Evolutionary conservation across 2,797 vertebrate species (phyloP).

Genomic region (Tiaroga cobitis): DNA sequence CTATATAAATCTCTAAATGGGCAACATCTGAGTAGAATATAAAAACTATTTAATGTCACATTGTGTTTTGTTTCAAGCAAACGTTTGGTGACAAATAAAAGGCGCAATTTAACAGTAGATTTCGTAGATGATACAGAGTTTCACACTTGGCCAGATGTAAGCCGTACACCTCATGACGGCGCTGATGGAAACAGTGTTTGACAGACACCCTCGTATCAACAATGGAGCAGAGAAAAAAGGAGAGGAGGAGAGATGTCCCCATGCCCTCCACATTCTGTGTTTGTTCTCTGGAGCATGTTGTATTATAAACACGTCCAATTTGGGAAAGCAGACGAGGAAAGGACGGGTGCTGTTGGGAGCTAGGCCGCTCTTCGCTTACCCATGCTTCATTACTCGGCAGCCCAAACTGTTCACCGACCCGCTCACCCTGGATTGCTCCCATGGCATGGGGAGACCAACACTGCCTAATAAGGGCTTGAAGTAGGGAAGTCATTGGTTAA

Average conservation of each 20-base stretch:
- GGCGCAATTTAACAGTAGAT: constrained; percentile 31
- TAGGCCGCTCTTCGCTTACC: constrained; percentile 29
- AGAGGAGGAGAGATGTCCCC: constrained; percentile 44
- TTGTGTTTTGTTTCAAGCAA: constrained; percentile 14
- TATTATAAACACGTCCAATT: constrained; percentile 58
- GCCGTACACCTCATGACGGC: background rate
- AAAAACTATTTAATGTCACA: constrained; percentile 18
- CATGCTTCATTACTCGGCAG: constrained; percentile 55
- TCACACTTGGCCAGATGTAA: constrained; percentile 52
- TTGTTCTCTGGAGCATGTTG: constrained; percentile 58
- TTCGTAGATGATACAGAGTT: constrained; percentile 22
- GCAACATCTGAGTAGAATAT: constrained; percentile 9
- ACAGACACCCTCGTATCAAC: constrained; percentile 55
- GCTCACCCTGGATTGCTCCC: constrained; percentile 42
- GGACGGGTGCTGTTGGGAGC: constrained; percentile 32
- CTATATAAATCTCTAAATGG: background rate
- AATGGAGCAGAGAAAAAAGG: constrained; percentile 38
- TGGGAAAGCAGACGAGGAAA: constrained; percentile 40
- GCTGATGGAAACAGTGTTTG: constrained; percentile 53
- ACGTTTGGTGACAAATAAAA: constrained; percentile 36
- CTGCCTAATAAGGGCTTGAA: constrained; percentile 54
- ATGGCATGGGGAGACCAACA: constrained; percentile 39
- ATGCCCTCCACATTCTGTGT: constrained; percentile 51
- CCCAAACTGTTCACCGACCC: constrained; percentile 47
- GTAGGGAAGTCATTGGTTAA: constrained; percentile 52